A percentile compares a stretch with the other conserved stretches of the same genome.
phyloP scores from a whole-genome alignment of 2,888 invertebrate genomes.

The Marronus borbonicus region DNA sequence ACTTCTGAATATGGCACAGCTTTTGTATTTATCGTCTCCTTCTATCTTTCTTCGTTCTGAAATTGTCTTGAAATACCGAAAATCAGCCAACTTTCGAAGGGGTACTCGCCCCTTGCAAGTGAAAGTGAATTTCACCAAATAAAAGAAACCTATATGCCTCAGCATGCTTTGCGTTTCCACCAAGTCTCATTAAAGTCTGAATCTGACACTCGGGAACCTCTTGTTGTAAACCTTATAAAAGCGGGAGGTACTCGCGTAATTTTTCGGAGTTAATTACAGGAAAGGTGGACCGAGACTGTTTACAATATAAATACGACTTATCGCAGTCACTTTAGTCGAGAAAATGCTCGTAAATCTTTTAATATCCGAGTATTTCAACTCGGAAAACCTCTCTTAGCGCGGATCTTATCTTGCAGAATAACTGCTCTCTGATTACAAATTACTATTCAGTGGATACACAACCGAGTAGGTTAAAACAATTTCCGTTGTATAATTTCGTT shows the following conservation, averaged over 20 bases:
- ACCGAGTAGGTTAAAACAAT: conserved; percentile 40
- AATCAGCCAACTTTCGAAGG: too few relatives aligned
- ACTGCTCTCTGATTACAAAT: conserved; percentile 41
- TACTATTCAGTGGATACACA: conserved; percentile 19
- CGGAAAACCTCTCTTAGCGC: conserved; percentile 17
- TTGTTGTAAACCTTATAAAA: conserved; percentile 5
- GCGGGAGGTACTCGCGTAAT: conserved; percentile 13
- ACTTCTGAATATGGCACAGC: too few relatives aligned
- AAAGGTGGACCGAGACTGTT: conserved; percentile 5
- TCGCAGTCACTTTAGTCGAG: conserved; percentile 16
- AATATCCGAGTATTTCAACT: conserved; percentile 28
- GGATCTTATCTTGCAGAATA: conserved; percentile 38
- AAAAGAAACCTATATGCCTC: too few relatives aligned
- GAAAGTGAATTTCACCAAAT: too few relatives aligned
- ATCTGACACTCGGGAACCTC: too few relatives aligned
- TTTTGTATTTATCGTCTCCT: too few relatives aligned
- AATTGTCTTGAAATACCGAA: too few relatives aligned
- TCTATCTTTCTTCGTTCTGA: too few relatives aligned
- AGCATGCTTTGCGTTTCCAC: too few relatives aligned
- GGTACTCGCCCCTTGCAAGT: too few relatives aligned
- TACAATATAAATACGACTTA: conserved; percentile 34
- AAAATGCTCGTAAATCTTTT: conserved; percentile 40
- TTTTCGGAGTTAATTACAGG: conserved; percentile 39
- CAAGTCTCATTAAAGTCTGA: too few relatives aligned
- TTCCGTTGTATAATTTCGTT: conserved; percentile 22